Evolutionary conservation across 2,888 invertebrate species (phyloP), one percentile per base, ranked within the genome.

Genomic region (Hydrotaea cyrtoneurina): DNA sequence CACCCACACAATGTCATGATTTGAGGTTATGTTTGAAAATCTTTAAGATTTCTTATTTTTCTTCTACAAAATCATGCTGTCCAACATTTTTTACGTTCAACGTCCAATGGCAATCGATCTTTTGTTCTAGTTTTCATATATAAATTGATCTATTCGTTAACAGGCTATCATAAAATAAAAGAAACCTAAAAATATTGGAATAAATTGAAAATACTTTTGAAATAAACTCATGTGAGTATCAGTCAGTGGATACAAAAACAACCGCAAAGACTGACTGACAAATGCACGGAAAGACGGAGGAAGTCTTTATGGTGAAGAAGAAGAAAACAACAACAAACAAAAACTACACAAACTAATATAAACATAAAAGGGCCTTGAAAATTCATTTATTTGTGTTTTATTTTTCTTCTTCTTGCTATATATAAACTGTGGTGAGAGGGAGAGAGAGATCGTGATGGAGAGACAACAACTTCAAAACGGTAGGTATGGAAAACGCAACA

Each of bases 281-380:
- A 5, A 36, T 36, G 43, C 5, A 15, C 71, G 26, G 26, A 53
- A 8, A 71, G 72, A 55, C 53, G 31, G 46, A 59, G 31, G 46
- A 59, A 55, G 19, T 17, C 39, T 74, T 74, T 23, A 74, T 72
- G 46, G 31, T 8, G 39, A 39, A 53, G 55, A 72, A 75, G n/a
- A 72, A 39, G 11, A 59, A 36, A 79, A 43, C 15, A n/a, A n/a
- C 53, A 69, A 53, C 17, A 79, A 59, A 13, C 43, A 43, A 15
- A 77, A 31, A 78, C 21, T 21, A n/a, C 53, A 43, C 26, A 21
- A n/a, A 50, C 75, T 26, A 36, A 46, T 74, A 19, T 71, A 66
- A 31, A 46, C 23, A 69, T n/a, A 59, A 71, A 83, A 86, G 88
- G 83, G 86, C 88, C 88, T 88, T 88, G 87, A 87, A 87, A 85